Percentiles rank a stretch among this genome's conserved stretches.
Conservation (phyloP, 2,797 vertebrate species). For the Ceryle rudis region DNA sequence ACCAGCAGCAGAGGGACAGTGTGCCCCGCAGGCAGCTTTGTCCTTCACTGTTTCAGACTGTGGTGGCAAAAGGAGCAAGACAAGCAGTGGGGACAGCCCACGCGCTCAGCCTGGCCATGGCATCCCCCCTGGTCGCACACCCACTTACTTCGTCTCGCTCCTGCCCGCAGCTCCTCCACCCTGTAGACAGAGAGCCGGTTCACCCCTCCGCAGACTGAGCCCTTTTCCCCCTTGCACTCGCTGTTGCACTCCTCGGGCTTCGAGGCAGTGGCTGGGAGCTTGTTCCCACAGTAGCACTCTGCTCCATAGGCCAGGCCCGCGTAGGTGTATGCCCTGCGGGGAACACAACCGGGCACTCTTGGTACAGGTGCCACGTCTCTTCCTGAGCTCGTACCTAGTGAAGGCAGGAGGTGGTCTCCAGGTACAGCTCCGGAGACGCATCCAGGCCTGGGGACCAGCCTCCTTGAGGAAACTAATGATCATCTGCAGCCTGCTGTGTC, state of each 20-base stretch:
- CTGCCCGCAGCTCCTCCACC: conserved; percentile 84
- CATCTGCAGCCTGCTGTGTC: background rate
- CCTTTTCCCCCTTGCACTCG: conserved; percentile 90
- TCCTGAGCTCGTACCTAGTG: accelerated
- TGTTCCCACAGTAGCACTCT: conserved; percentile 96
- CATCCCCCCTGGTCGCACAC: accelerated
- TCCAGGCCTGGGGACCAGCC: accelerated
- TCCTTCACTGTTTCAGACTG: background rate
- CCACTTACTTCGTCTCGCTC: conserved; percentile 86
- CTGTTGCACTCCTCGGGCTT: conserved; percentile 90
- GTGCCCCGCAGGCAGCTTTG: background rate
- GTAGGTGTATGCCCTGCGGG: conserved; percentile 88
- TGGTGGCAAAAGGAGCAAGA: accelerated
- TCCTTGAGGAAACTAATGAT: background rate
- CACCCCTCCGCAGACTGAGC: conserved; percentile 88
- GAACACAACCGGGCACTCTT: accelerated
- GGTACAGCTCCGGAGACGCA: accelerated
- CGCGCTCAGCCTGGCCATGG: accelerated
- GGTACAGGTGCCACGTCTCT: accelerated
- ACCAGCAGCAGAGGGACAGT: background rate
- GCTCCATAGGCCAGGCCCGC: conserved; percentile 93
- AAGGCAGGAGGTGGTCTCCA: background rate
- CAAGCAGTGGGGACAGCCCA: accelerated
- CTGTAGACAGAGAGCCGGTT: conserved; percentile 92
- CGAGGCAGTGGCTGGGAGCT: conserved; percentile 75